These are phyloP conservation scores for Maniola jurtina DNA, from an alignment of 1,140 invertebrate species.

Conservation along the genomic window DNA sequence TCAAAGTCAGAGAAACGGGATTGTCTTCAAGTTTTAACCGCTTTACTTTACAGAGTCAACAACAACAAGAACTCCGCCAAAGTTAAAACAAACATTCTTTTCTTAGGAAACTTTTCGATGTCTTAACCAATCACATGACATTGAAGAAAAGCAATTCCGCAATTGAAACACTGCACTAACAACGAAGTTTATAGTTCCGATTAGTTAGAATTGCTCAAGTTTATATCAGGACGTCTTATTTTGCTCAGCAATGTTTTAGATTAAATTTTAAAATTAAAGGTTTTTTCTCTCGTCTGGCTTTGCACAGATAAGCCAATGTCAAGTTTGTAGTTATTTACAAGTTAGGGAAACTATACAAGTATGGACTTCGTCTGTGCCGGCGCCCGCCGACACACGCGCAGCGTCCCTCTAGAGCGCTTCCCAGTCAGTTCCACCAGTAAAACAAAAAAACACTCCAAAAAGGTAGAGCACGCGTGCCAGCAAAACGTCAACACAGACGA, in stretches of 20 bases:
- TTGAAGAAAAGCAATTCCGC: slow-evolving; percentile 13
- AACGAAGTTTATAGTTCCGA: slow-evolving; percentile 9
- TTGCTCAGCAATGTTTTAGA: neutral
- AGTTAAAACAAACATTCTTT: neutral
- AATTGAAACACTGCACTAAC: neutral
- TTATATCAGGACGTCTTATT: slow-evolving; percentile 15
- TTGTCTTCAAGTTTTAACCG: neutral
- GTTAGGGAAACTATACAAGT: too few relatives aligned
- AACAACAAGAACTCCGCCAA: neutral
- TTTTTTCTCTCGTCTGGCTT: too few relatives aligned
- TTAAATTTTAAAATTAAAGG: too few relatives aligned
- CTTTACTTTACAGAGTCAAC: neutral
- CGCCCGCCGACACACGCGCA: too few relatives aligned
- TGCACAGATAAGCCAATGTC: too few relatives aligned
- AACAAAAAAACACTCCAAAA: too few relatives aligned
- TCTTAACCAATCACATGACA: slow-evolving; percentile 3
- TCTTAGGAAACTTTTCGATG: neutral
- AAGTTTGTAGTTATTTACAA: too few relatives aligned
- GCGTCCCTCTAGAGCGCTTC: too few relatives aligned
- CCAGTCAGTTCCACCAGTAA: too few relatives aligned
- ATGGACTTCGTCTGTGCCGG: too few relatives aligned
- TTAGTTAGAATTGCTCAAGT: slow-evolving; percentile 21
- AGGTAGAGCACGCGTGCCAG: too few relatives aligned
- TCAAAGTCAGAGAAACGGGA: neutral
- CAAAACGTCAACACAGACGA: too few relatives aligned